These are phyloP conservation scores for Apaloderma vittatum DNA, from an alignment of 2,113 vertebrate genomes.

Conservation along the genomic window DNA sequence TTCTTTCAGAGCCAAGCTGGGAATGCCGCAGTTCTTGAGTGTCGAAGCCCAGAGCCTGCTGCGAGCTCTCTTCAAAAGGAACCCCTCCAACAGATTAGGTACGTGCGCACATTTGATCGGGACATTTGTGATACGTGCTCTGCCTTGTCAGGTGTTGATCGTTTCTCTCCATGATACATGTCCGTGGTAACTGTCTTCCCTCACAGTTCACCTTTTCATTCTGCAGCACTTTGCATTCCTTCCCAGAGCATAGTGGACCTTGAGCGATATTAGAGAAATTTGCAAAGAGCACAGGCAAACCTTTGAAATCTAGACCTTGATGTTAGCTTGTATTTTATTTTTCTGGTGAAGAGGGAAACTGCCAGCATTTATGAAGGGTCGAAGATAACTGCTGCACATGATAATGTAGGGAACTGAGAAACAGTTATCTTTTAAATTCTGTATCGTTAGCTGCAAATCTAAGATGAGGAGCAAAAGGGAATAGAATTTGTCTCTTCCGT, in stretches of 20 bases:
- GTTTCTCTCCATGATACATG: accelerated
- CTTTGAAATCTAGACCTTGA: neutral
- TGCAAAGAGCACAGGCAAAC: neutral
- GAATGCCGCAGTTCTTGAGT: slow-evolving; percentile 96
- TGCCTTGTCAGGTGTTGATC: neutral
- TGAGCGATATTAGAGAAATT: neutral
- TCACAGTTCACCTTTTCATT: neutral
- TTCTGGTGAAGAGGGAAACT: neutral
- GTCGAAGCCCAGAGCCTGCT: slow-evolving; percentile 94
- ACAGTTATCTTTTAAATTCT: neutral
- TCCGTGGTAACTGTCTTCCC: neutral
- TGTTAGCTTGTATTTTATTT: neutral
- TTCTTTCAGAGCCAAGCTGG: slow-evolving; percentile 91
- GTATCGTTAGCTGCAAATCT: neutral
- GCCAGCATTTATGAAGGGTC: neutral
- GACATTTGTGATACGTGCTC: accelerated
- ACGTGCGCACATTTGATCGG: accelerated
- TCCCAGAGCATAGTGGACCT: neutral
- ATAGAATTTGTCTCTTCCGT: neutral
- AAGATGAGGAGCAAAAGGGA: neutral
- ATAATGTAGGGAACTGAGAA: neutral
- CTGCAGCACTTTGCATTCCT: neutral
- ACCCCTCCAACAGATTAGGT: slow-evolving; percentile 95
- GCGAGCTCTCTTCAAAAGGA: slow-evolving; percentile 95
- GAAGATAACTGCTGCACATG: neutral